Percentiles rank a stretch among this genome's conserved stretches.
phyloP scores from a whole-genome alignment of 2,113 vertebrate species.

The Cichladusa arquata region DNA sequence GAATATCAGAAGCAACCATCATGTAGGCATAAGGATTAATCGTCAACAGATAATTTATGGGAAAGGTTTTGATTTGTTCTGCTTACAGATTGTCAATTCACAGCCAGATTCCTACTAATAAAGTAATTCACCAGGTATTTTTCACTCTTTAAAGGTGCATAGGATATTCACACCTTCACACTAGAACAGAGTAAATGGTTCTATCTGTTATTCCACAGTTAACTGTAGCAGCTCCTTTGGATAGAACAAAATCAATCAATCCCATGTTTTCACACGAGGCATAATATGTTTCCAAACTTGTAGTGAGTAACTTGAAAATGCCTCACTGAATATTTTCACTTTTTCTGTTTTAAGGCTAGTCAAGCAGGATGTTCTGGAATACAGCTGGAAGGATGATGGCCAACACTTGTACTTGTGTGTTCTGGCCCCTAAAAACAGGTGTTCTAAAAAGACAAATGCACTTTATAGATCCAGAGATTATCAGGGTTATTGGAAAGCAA shows the following conservation, averaged over 20 bases:
- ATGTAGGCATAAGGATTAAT: background rate
- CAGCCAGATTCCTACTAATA: background rate
- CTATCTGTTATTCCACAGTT: background rate
- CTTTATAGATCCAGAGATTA: background rate
- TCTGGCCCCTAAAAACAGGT: background rate
- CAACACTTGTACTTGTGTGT: background rate
- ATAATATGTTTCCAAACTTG: background rate
- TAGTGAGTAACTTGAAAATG: background rate
- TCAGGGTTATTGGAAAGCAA: fast-evolving
- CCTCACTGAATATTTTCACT: background rate
- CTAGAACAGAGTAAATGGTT: background rate
- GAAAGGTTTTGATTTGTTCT: background rate
- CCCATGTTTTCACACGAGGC: background rate
- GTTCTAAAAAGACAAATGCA: background rate
- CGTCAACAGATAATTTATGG: background rate
- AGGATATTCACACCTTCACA: background rate
- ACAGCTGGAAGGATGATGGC: background rate
- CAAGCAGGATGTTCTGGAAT: background rate
- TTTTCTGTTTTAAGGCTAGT: background rate
- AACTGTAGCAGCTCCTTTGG: background rate
- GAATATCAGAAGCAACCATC: background rate
- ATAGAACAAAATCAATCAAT: background rate
- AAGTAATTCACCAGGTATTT: background rate
- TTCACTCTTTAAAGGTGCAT: background rate
- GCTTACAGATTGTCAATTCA: background rate